Percentiles rank a stretch among this genome's conserved stretches.
Conservation (phyloP, 2,888 invertebrate species). For the Synanthedon vespiformis region DNA sequence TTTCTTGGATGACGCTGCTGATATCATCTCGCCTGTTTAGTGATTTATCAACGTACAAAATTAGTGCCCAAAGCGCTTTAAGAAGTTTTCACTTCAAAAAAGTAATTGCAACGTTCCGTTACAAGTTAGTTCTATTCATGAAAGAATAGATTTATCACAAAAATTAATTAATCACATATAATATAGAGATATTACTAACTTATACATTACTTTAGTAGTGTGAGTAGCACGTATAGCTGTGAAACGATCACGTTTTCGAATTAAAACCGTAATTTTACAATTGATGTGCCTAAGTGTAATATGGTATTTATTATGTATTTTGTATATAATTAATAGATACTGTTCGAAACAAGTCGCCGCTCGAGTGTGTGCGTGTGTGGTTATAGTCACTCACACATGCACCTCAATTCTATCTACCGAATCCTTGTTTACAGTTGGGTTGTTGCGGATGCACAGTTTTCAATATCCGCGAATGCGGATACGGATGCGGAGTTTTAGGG, state of each 20-base stretch:
- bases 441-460: too few species aligned
- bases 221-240: slow-evolving; percentile 48
- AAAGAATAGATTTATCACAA: too few species aligned
- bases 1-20: too few species aligned
- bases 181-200: slow-evolving; percentile 17
- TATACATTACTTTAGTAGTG: slow-evolving; percentile 43
- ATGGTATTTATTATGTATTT: slow-evolving; percentile 44
- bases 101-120: not conserved
- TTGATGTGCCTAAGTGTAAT: slow-evolving; percentile 73
- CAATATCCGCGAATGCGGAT: too few species aligned
- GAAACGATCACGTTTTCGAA: slow-evolving; percentile 59
- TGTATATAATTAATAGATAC: slow-evolving; percentile 48
- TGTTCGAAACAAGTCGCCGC: slow-evolving; percentile 35
- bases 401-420: not conserved
- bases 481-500: too few species aligned
- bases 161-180: slow-evolving; percentile 24
- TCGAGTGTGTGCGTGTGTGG: slow-evolving; percentile 16
- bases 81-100: too few species aligned
- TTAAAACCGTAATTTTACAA: slow-evolving; percentile 66
- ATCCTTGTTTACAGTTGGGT: not conserved
- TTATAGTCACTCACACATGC: slow-evolving; percentile 5
- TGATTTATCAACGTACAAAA: too few species aligned
- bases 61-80: too few species aligned
- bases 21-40: too few species aligned
- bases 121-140: not conserved